phyloP scores from a whole-genome alignment of 1,140 invertebrate species.

The Musca domestica region DNA sequence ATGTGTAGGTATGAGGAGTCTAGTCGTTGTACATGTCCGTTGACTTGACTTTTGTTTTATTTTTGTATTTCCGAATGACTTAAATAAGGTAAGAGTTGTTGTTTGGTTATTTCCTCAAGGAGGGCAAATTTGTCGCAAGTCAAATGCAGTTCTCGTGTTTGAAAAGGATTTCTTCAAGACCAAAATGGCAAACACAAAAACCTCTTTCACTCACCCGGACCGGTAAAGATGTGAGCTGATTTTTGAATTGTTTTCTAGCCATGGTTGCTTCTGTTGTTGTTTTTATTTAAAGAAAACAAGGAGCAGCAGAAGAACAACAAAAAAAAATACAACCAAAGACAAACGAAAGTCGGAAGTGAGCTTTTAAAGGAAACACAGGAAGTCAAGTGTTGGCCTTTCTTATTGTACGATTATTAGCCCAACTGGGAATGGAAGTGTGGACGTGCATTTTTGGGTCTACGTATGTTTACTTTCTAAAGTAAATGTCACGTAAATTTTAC shows the following conservation, averaged over 20 bases:
- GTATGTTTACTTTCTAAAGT: conserved; percentile 16
- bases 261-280: too few species aligned
- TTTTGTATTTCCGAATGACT: conserved; percentile 2
- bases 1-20: neutral
- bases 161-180: conserved; percentile 1
- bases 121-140: conserved; percentile 17
- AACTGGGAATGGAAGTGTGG: conserved; percentile 2
- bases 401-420: neutral
- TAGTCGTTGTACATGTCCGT: neutral
- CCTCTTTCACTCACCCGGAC: neutral
- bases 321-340: neutral
- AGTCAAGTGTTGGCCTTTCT: conserved; percentile 1
- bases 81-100: conserved; percentile 11
- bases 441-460: conserved; percentile 12
- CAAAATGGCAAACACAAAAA: too few species aligned
- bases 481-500: conserved; percentile 22
- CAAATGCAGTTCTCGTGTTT: conserved; percentile 17
- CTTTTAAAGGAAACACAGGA: conserved; percentile 14
- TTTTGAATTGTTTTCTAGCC: neutral
- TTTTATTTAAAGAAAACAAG: too few species aligned
- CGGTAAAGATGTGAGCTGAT: neutral
- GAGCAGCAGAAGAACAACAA: too few species aligned
- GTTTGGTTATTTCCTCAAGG: neutral
- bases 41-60: neutral
- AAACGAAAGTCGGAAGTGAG: neutral